These are phyloP conservation scores for Anas platyrhynchos DNA, from an alignment of 2,113 vertebrate species.

Conservation along the genomic window DNA sequence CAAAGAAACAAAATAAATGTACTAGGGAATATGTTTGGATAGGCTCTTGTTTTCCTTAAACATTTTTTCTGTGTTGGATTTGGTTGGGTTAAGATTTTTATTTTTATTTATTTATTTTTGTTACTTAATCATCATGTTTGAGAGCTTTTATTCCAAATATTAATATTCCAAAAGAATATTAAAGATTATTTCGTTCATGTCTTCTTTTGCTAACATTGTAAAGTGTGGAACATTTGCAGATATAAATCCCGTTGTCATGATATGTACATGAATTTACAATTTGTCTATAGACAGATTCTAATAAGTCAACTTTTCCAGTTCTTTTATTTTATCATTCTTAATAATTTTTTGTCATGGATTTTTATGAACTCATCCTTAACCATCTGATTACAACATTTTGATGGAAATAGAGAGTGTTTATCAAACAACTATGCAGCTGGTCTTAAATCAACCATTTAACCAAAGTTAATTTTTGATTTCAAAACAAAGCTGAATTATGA, in stretches of 20 bases:
- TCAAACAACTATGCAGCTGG: not conserved
- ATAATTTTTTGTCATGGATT: not conserved
- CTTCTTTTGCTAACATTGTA: not conserved
- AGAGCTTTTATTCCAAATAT: not conserved
- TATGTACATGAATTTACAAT: not conserved
- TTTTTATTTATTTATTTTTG: not conserved
- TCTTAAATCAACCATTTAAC: not conserved
- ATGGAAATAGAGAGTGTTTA: not conserved
- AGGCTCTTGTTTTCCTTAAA: not conserved
- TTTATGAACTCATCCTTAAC: not conserved
- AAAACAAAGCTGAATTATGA: not conserved
- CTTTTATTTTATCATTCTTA: not conserved
- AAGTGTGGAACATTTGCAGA: not conserved
- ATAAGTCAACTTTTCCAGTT: not conserved
- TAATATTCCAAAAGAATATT: not conserved
- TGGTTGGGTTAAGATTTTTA: too few relatives aligned
- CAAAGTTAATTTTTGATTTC: not conserved
- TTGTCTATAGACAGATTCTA: not conserved
- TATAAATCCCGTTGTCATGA: not conserved
- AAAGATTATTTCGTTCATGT: not conserved
- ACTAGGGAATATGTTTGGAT: not conserved
- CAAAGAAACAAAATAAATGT: not conserved
- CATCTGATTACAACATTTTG: not conserved
- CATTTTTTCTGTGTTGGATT: not conserved
- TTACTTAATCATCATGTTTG: not conserved